These are phyloP conservation scores for Myripristis jacobus DNA, from an alignment of 2,797 vertebrate species.

Conservation along the genomic window DNA sequence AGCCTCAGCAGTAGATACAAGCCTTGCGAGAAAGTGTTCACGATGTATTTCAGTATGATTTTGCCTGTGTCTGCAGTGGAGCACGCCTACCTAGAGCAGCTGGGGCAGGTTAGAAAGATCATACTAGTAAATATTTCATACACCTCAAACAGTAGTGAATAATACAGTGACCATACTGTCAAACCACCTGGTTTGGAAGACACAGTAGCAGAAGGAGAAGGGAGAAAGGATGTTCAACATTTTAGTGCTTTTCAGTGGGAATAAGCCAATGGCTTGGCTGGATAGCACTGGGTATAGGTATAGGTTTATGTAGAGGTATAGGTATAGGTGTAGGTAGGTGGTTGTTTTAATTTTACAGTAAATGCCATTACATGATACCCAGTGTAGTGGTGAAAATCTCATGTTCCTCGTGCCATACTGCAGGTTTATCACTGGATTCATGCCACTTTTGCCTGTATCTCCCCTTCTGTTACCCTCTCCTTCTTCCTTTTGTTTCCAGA, in stretches of 20 bases:
- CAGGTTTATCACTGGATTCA: conserved; percentile 13
- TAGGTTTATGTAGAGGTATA: too few relatives aligned
- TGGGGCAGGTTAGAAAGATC: conserved; percentile 49
- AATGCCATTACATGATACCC: not conserved
- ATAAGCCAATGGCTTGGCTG: conserved; percentile 1
- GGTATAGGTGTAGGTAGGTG: too few relatives aligned
- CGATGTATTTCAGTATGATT: not conserved
- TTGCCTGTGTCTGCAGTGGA: conserved; percentile 27
- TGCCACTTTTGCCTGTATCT: not conserved
- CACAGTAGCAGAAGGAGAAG: conserved; percentile 14
- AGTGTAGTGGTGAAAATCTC: not conserved
- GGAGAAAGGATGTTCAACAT: not conserved
- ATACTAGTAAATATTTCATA: conserved; percentile 66
- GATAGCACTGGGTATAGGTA: too few relatives aligned
- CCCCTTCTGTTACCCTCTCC: not conserved
- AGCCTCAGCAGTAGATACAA: conserved; percentile 2
- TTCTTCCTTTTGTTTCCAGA: not conserved
- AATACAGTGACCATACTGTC: conserved; percentile 42
- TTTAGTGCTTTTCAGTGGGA: conserved; percentile 17
- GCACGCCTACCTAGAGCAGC: conserved; percentile 39
- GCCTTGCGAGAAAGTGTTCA: conserved; percentile 11
- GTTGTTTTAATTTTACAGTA: not conserved
- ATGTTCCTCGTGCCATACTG: not conserved
- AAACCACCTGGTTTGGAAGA: conserved; percentile 32
- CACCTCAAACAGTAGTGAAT: conserved; percentile 57